Base-by-base conservation (phyloP, 2,113 vertebrate genomes). In the Antigone vipio region DNA sequence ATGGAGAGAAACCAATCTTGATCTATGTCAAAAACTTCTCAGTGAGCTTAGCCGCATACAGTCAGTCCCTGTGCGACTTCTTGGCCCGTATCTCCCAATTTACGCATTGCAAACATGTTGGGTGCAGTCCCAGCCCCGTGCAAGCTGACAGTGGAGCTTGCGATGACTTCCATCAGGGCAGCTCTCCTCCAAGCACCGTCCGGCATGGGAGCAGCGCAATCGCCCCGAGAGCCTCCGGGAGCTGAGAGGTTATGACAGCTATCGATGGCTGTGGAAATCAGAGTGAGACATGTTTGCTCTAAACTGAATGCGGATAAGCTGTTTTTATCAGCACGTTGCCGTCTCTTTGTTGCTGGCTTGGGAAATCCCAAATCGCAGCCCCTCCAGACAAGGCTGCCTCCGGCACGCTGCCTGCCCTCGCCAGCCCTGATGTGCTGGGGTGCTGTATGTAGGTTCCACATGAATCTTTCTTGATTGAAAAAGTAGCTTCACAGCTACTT, bases 151-250 rank as follows among this genome's bases (percentile, higher is more conserved):
- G 14, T 11, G 35, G 63, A 35, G n/a, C 62, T 62, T 38, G 45
- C 2, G 4, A 10, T 75, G 89, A 26, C 52, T 88, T 76, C 56
- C 55, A 12, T 32, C 21, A 29, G 71, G 38, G 79, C 66, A 67
- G 66, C 21, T 35, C 45, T 67, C 18, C 72, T 86, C 32, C 38
- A 15, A 75, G 38, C 53, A 18, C 44, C 0, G 0, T 42, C 67
- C 2, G 2, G 29, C 52, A 15, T 29, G 40, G 26, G 34, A 78
- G 56, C 50, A 15, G 55, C 0, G 0, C n/a, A 2, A 9, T 32
- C 1, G 1, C 21, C 63, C 44, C 9, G 3, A 11, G 56, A 52
- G 58, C 56, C 45, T 12, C 66, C 9, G 49, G 62, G 29, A 67
- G 9, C 72, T 40, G 29, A 6, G n/a, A 29, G 38, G 21, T 30